Base-by-base conservation (phyloP, 1,140 invertebrate species). In the Delia radicum region DNA sequence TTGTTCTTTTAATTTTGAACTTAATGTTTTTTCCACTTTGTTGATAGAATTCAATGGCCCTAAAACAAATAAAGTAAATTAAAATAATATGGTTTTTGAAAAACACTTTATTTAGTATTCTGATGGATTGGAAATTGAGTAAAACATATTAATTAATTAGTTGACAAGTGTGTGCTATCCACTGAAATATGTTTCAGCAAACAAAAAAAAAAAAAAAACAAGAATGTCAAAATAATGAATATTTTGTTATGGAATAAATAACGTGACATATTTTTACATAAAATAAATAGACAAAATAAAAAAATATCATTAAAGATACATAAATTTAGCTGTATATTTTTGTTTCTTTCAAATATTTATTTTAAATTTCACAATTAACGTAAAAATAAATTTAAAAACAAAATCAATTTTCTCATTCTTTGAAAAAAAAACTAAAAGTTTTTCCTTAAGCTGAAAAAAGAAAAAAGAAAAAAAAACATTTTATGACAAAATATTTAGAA, bases 1-100 rank as follows among this genome's bases (percentile, higher is more conserved):
- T 87, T 98, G 96, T 77, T 92, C 89, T 15, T 88, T 85, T 48
- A 97, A 80, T 67, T 96, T 87, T 27, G 93, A 90, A 80, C 93
- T 95, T 81, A 94, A 90, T 2, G 87, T n/a, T 89, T 28, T 82
- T 85, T 1, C 93, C 93, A 61, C 89, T 89, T 77, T 91, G 87
- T 61, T 91, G 85, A 79, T 90, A 92, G 1, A 95, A 90, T 87
- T 96, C 91, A 61, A 96, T 86, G 28, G 94, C 93, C 80, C 93
- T 93, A 85, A n/a, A n/a, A n/a, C n/a, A n/a, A n/a, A n/a, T n/a
- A n/a, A n/a, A n/a, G n/a, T n/a, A n/a, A n/a, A n/a, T n/a, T n/a
- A n/a, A n/a, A n/a, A n/a, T n/a, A n/a, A n/a, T n/a, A n/a, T n/a
- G n/a, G n/a, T n/a, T n/a, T n/a, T n/a, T n/a, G n/a, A n/a, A n/a